Conservation (phyloP, 2,113 vertebrate genomes). For the Orycteropus afer region DNA sequence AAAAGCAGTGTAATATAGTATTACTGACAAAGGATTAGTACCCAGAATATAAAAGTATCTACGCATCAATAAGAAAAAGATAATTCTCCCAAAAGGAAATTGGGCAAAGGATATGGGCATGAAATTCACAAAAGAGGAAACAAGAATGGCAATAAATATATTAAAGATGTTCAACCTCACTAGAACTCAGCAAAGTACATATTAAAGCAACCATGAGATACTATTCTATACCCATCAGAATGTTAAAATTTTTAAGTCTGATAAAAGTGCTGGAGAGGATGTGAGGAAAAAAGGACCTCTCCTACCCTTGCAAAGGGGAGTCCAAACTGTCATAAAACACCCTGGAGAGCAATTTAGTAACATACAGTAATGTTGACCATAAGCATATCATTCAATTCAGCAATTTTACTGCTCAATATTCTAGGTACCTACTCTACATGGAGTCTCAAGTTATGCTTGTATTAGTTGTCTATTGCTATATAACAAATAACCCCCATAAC, state of each 20-base stretch:
- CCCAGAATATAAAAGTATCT: neutral
- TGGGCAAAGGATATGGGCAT: neutral
- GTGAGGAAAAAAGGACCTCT: neutral
- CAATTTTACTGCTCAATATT: neutral
- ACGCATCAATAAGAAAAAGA: neutral
- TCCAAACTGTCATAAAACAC: neutral
- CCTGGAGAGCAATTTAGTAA: no score
- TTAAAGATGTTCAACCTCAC: neutral
- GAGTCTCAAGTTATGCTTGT: fast-evolving
- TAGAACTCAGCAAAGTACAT: neutral
- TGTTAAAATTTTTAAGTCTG: neutral
- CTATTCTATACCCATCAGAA: neutral
- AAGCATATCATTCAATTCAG: fast-evolving
- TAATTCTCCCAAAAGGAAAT: neutral
- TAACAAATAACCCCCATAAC: neutral
- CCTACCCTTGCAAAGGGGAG: neutral
- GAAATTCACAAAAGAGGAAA: neutral
- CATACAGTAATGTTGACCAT: fast-evolving
- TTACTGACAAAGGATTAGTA: neutral
- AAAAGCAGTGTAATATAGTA: neutral
- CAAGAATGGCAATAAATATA: neutral
- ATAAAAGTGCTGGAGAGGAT: neutral
- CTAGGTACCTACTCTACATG: neutral
- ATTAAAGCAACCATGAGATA: neutral
- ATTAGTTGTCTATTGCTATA: fast-evolving